phyloP scores from a whole-genome alignment of 2,113 vertebrate genomes.

The Phasianus colchicus region DNA sequence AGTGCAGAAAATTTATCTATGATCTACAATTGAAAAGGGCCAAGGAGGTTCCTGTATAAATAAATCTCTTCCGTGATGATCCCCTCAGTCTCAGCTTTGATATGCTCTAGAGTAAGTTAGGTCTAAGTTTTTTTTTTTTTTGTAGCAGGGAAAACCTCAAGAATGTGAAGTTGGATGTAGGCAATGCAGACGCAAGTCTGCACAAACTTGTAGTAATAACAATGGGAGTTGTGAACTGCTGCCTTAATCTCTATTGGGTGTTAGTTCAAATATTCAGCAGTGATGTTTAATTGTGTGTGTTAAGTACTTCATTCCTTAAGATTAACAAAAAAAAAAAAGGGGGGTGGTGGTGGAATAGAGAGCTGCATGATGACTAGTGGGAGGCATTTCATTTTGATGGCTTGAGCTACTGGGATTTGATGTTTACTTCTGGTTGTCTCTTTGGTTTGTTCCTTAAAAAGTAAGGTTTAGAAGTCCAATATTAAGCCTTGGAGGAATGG shows the following conservation, averaged over 20 bases:
- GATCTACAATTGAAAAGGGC: not conserved
- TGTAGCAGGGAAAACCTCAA: slow-evolving; percentile 32
- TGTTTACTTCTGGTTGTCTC: not conserved
- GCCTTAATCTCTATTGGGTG: not conserved
- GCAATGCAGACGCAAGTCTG: not conserved
- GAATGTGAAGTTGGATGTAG: not conserved
- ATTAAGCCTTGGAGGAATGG: not conserved
- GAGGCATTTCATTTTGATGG: not conserved
- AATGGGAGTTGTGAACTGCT: not conserved
- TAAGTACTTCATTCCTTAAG: not conserved
- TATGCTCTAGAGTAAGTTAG: not conserved
- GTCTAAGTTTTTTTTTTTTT: not conserved
- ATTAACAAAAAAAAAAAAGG: not conserved
- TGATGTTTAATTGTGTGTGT: not conserved
- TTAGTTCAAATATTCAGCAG: not conserved
- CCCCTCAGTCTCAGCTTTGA: not conserved
- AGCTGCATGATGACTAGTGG: not conserved
- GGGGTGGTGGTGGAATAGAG: not conserved
- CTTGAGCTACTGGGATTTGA: not conserved
- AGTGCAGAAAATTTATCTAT: not conserved
- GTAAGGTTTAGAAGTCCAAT: not conserved
- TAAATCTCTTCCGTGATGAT: not conserved
- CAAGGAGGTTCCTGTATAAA: not conserved
- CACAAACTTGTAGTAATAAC: not conserved
- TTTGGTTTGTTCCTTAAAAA: not conserved